A percentile compares a stretch with the other conserved stretches of the same genome.
phyloP scores from a whole-genome alignment of 1,140 invertebrate genomes.

The Andricus grossulariae region DNA sequence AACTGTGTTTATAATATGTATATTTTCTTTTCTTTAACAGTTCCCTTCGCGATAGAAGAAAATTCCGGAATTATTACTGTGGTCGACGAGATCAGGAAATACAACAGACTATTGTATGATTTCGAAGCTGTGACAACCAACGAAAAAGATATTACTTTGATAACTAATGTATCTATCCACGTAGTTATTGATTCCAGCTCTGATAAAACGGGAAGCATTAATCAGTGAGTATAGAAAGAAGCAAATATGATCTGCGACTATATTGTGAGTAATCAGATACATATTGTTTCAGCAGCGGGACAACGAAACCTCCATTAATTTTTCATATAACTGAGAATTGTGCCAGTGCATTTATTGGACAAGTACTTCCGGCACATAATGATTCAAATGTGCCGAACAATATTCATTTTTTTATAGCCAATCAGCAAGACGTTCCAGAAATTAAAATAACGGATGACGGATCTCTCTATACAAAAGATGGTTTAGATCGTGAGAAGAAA shows the following conservation, averaged over 20 bases:
- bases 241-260: too few relatives aligned
- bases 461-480: slow-evolving; percentile 84
- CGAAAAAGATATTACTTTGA: slow-evolving; percentile 80
- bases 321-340: slow-evolving; percentile 88
- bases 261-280: background rate
- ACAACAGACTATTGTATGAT: slow-evolving; percentile 82
- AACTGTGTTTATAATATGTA: slow-evolving; percentile 5
- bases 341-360: slow-evolving; percentile 84
- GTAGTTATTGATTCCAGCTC: slow-evolving; percentile 77
- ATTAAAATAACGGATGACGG: slow-evolving; percentile 87
- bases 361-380: slow-evolving; percentile 79
- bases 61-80: slow-evolving; percentile 91
- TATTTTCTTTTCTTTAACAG: slow-evolving; percentile 74
- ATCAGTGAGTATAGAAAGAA: background rate
- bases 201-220: background rate
- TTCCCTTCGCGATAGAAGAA: slow-evolving; percentile 93
- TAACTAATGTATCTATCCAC: slow-evolving; percentile 89
- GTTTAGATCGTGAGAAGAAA: slow-evolving; percentile 86
- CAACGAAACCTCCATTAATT: slow-evolving; percentile 80
- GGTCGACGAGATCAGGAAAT: slow-evolving; percentile 84
- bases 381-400: slow-evolving; percentile 66
- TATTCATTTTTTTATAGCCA: slow-evolving; percentile 84
- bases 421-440: slow-evolving; percentile 86
- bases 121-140: slow-evolving; percentile 88
- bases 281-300: slow-evolving; percentile 75